Conservation (phyloP, 37 sponge, comb jelly and placozoan species). For the Diacarnus erythraeanus region DNA sequence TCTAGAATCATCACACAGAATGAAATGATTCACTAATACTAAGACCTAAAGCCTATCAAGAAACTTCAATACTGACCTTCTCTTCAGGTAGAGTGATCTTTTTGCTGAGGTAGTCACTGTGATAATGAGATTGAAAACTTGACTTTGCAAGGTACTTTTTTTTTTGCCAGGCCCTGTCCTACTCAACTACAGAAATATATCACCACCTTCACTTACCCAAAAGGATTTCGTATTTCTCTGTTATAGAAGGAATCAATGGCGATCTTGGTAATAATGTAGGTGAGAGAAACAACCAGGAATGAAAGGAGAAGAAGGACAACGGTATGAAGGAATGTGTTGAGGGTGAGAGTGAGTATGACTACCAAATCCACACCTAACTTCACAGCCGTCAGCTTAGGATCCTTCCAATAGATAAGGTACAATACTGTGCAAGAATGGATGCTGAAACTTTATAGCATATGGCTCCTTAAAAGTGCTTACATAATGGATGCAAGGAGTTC, state of each 20-base stretch:
- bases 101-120: slow-evolving; percentile 50
- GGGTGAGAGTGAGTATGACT: slow-evolving; percentile 64
- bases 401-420: slow-evolving; percentile 73
- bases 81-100: slow-evolving; percentile 52
- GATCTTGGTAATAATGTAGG: slow-evolving; percentile 63
- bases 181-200: not conserved
- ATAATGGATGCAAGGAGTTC: slow-evolving; percentile 38
- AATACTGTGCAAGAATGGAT: slow-evolving; percentile 27
- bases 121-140: not conserved
- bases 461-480: slow-evolving; percentile 19
- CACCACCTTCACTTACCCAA: slow-evolving; percentile 40
- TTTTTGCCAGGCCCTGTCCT: not conserved
- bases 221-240: slow-evolving; percentile 66
- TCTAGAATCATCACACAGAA: not conserved
- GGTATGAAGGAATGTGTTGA: slow-evolving; percentile 77
- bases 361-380: slow-evolving; percentile 44
- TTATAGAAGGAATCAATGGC: slow-evolving; percentile 78
- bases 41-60: not conserved
- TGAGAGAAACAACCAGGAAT: slow-evolving; percentile 71
- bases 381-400: slow-evolving; percentile 55
- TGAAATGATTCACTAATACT: not conserved
- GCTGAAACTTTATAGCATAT: not conserved
- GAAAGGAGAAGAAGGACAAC: slow-evolving; percentile 60
- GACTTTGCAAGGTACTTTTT: too few species aligned
- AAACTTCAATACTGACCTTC: slow-evolving; percentile 24